Evolutionary conservation across 2,797 vertebrate species (phyloP).

Genomic region (Enteromius thamalakanensis): DNA sequence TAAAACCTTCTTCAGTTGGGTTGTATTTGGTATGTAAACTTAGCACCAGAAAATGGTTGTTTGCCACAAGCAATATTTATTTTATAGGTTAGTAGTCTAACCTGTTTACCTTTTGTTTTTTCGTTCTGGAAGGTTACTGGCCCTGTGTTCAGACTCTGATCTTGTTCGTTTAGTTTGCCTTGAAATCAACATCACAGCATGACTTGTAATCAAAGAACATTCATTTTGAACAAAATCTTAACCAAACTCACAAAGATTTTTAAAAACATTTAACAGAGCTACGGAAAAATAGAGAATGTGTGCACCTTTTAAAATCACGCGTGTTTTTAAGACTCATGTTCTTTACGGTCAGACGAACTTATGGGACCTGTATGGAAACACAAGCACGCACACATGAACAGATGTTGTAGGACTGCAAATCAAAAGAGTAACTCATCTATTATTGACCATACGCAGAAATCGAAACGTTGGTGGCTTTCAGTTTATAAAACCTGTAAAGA

Average conservation of each 20-base stretch:
- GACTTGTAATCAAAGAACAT: neutral
- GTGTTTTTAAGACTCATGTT: neutral
- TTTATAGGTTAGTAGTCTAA: too few species aligned
- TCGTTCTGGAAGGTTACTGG: neutral
- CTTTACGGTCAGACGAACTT: neutral
- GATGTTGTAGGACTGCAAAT: too few species aligned
- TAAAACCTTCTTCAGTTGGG: neutral
- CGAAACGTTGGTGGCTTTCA: neutral
- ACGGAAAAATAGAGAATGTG: neutral
- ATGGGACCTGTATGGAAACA: neutral
- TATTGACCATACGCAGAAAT: neutral
- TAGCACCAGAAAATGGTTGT: neutral
- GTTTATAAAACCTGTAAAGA: neutral
- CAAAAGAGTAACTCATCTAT: neutral
- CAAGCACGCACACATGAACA: neutral
- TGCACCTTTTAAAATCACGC: conserved; percentile 3
- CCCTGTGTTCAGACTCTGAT: neutral
- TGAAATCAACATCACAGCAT: neutral
- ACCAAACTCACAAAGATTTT: neutral
- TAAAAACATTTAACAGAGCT: neutral
- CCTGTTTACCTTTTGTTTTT: neutral
- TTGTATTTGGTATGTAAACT: neutral
- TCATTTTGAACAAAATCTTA: neutral
- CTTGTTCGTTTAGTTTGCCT: neutral
- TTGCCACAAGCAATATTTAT: neutral